Conservation (phyloP, 2,888 invertebrate species). For the Drosophila hamatofila region DNA sequence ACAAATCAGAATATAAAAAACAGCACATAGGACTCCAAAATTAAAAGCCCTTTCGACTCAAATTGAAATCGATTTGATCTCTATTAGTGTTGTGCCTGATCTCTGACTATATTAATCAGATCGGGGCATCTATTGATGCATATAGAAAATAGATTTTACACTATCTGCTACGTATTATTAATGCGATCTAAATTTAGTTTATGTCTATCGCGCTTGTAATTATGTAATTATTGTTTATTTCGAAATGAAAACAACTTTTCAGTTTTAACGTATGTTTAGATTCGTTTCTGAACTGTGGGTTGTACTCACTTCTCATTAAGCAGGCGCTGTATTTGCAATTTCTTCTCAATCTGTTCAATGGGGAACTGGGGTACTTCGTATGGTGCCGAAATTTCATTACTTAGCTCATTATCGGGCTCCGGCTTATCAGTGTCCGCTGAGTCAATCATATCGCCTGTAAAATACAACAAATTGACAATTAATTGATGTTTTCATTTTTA, state of each 20-base stretch:
- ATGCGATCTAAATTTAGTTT: slow-evolving; percentile 7
- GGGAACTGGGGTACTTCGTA: slow-evolving; percentile 99
- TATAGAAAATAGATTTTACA: not conserved
- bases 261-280: not conserved
- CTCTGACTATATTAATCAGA: not conserved
- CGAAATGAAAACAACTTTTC: not conserved
- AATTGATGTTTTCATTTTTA: slow-evolving; percentile 13
- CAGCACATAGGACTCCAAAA: not conserved
- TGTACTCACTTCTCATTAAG: slow-evolving; percentile 93
- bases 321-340: slow-evolving; percentile 94
- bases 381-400: slow-evolving; percentile 96
- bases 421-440: slow-evolving; percentile 61
- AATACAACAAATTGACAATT: slow-evolving; percentile 28
- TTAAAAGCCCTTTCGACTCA: not conserved
- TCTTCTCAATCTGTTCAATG: slow-evolving; percentile 98
- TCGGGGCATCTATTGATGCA: not conserved
- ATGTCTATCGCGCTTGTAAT: not conserved
- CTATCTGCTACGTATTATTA: not conserved
- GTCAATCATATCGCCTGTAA: slow-evolving; percentile 74
- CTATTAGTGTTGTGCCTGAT: not conserved
- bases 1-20: not conserved
- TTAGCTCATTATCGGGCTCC: slow-evolving; percentile 65
- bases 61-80: not conserved
- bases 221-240: slow-evolving; percentile 1
- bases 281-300: not conserved